phyloP scores from a whole-genome alignment of 2,888 invertebrate species.

The Tanypteryx hageni region DNA sequence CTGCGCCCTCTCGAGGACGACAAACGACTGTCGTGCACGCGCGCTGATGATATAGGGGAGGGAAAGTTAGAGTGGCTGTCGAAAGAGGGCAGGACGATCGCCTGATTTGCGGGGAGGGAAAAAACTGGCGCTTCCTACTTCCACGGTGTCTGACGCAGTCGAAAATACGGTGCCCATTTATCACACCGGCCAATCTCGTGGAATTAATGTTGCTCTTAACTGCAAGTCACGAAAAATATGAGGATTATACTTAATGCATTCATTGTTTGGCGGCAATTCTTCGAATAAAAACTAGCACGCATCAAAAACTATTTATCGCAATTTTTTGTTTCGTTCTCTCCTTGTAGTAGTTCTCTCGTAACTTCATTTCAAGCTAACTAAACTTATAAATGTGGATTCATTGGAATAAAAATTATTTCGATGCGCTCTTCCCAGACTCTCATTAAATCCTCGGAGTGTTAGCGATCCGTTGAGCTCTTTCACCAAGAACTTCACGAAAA shows the following conservation, averaged over 20 bases:
- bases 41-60: slow-evolving; percentile 38
- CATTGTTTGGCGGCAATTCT: background rate
- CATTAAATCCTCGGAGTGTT: too few species aligned
- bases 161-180: background rate
- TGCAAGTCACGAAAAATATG: background rate
- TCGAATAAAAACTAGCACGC: background rate
- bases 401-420: background rate
- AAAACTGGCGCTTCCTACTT: background rate
- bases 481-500: too few species aligned
- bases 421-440: background rate
- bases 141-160: slow-evolving; percentile 17
- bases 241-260: background rate
- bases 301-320: background rate
- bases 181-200: background rate
- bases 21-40: slow-evolving; percentile 47
- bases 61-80: slow-evolving; percentile 36
- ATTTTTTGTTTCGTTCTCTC: background rate
- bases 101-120: slow-evolving; percentile 27
- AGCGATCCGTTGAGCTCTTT: too few species aligned
- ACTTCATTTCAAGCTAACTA: background rate
- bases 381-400: background rate
- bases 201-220: slow-evolving; percentile 5
- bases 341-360: background rate
- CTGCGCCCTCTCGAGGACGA: slow-evolving; percentile 8
- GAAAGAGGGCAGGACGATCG: slow-evolving; percentile 33